Evolutionary conservation across 2,797 vertebrate genomes (phyloP).

Genomic region (Enteromius trimaculatus): DNA sequence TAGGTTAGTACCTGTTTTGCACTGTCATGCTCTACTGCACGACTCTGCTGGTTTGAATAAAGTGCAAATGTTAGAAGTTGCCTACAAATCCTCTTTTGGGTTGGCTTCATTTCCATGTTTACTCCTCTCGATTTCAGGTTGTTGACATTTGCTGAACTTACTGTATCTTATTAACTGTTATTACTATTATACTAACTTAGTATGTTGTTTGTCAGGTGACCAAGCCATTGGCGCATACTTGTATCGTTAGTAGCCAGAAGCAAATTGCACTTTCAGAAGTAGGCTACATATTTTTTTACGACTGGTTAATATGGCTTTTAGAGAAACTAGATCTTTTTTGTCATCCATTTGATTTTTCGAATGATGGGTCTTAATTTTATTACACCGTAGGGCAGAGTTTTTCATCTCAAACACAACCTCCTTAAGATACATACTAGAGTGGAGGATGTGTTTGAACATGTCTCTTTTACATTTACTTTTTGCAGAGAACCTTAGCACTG

Average conservation of each 20-base stretch:
- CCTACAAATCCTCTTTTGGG: constrained; percentile 37
- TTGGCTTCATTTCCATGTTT: constrained; percentile 42
- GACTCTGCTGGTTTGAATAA: constrained; percentile 34
- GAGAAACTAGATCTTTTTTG: not conserved
- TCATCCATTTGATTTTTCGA: not conserved
- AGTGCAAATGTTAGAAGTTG: constrained; percentile 35
- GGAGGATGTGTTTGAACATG: constrained; percentile 24
- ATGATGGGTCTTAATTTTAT: not conserved
- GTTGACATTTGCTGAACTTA: not conserved
- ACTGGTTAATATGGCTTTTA: not conserved
- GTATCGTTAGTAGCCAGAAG: not conserved
- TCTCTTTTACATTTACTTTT: not conserved
- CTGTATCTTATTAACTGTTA: not conserved
- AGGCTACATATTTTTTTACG: not conserved
- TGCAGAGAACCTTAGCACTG: not conserved
- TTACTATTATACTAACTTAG: not conserved
- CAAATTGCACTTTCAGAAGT: not conserved
- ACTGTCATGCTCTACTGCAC: not conserved
- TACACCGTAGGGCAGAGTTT: constrained; percentile 17
- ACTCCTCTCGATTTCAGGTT: constrained; percentile 21
- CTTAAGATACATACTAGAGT: not conserved
- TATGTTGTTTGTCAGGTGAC: not conserved
- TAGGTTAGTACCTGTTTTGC: constrained; percentile 2
- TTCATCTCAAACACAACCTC: not conserved
- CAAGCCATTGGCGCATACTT: not conserved